These are phyloP conservation scores for Hermaeophaga mercurialis DNA, from an alignment of 2,888 invertebrate species.

Conservation along the genomic window DNA sequence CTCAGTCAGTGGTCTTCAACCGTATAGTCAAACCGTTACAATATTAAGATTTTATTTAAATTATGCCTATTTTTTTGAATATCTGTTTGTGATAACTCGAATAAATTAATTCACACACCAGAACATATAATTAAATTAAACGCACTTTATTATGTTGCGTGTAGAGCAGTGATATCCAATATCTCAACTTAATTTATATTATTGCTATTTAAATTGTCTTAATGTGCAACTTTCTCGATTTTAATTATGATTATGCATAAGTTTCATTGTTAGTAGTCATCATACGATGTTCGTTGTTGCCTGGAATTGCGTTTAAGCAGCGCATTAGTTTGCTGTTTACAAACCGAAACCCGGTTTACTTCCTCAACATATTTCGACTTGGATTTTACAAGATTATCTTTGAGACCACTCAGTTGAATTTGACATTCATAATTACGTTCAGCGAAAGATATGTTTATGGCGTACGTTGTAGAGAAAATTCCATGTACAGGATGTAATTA, in stretches of 20 bases:
- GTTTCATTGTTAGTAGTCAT: conserved; percentile 6
- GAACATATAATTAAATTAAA: conserved; percentile 4
- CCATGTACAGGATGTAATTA: too few relatives aligned
- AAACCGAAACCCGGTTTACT: conserved; percentile 41
- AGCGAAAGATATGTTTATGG: too few relatives aligned
- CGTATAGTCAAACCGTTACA: too few relatives aligned
- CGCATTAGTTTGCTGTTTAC: conserved; percentile 42
- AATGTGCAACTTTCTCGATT: conserved; percentile 3
- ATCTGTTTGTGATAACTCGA: too few relatives aligned
- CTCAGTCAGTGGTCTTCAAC: too few relatives aligned
- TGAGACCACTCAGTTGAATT: not conserved
- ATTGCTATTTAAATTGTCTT: conserved; percentile 14
- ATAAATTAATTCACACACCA: not conserved
- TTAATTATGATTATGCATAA: conserved; percentile 15
- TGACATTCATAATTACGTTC: not conserved
- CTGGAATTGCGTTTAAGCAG: conserved; percentile 36
- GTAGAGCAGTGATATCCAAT: conserved; percentile 3
- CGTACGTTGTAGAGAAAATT: conserved; percentile 11
- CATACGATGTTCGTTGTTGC: not conserved
- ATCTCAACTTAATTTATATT: conserved; percentile 13
- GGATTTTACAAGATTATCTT: conserved; percentile 11
- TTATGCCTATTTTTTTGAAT: too few relatives aligned
- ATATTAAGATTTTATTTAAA: too few relatives aligned
- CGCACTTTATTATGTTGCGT: conserved; percentile 6
- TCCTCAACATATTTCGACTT: conserved; percentile 34